Conservation (phyloP, 2,113 vertebrate genomes). For the Myotis davidii region DNA sequence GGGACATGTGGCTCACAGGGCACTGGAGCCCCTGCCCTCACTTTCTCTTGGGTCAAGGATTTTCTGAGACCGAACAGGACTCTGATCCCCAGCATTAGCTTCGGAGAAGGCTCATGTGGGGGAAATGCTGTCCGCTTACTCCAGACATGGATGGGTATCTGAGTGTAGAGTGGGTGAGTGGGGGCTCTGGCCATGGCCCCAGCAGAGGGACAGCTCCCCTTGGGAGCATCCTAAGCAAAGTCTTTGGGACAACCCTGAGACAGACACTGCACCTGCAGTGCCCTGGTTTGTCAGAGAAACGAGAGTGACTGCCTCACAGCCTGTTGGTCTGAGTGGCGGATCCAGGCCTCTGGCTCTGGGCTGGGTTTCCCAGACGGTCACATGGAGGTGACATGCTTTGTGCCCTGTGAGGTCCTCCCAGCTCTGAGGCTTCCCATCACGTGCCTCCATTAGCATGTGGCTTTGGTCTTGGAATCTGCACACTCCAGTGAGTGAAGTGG, state of each 20-base stretch:
- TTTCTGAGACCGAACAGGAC: neutral
- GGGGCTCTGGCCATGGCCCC: neutral
- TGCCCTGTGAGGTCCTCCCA: neutral
- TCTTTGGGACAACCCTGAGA: neutral
- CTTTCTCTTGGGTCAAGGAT: neutral
- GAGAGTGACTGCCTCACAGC: neutral
- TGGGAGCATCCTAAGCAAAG: neutral
- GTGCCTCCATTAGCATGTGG: neutral
- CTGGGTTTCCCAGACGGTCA: neutral
- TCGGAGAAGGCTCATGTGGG: neutral
- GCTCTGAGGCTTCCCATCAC: neutral
- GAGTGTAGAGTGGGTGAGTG: neutral
- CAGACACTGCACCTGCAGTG: accelerated
- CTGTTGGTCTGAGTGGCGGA: neutral
- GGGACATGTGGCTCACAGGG: accelerated
- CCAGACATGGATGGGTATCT: neutral
- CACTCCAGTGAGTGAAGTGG: neutral
- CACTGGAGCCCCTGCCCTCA: too few species aligned
- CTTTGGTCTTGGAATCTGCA: neutral
- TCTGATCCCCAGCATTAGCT: neutral
- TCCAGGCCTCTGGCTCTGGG: neutral
- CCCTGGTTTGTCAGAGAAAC: neutral
- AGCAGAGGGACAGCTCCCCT: too few species aligned
- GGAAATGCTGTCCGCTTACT: neutral
- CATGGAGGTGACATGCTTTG: neutral